Evolutionary conservation across 2,797 vertebrate genomes (phyloP).

Genomic region (Peromyscus nudipes): DNA sequence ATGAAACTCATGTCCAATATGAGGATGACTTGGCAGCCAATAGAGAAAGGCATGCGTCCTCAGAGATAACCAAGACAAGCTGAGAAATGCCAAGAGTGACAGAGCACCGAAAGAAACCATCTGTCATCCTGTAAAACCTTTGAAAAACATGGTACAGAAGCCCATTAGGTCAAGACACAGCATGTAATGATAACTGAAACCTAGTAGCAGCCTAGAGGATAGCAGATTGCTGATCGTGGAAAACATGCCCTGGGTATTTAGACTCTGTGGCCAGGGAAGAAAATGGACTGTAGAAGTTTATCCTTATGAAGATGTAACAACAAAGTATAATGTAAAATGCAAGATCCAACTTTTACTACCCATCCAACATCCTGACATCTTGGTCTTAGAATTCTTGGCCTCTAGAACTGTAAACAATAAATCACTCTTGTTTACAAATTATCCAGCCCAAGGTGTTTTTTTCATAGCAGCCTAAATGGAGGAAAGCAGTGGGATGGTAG

Average conservation of each 20-base stretch:
- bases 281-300: background rate
- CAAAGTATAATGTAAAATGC: background rate
- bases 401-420: background rate
- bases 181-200: constrained; percentile 24
- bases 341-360: background rate
- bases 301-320: background rate
- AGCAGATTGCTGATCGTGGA: background rate
- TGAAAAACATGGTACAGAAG: background rate
- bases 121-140: constrained; percentile 5
- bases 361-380: background rate
- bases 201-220: background rate
- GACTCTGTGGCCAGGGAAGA: background rate
- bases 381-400: background rate
- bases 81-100: constrained; percentile 29
- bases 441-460: background rate
- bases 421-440: background rate
- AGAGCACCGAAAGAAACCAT: background rate
- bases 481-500: background rate
- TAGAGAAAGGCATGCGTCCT: background rate
- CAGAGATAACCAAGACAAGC: background rate
- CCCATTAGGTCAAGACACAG: background rate
- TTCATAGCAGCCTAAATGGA: background rate
- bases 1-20: constrained; percentile 9
- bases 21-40: background rate
- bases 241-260: background rate